These are phyloP conservation scores for Acholoe squamosa DNA, from an alignment of 2,888 invertebrate genomes.

Conservation along the genomic window DNA sequence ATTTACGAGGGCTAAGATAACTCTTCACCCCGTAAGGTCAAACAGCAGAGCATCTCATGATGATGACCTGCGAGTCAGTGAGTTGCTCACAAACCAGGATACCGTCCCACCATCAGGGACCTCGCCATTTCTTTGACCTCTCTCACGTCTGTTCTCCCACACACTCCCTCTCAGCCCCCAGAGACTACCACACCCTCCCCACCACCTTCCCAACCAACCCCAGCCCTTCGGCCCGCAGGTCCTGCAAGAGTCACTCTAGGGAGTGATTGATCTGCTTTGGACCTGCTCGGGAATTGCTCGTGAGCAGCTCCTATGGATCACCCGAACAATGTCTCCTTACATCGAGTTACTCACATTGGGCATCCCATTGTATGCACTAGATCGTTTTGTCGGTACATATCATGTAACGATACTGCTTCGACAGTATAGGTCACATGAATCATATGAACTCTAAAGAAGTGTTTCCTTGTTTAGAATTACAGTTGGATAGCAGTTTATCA, in stretches of 20 bases:
- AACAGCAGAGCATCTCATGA: too few relatives aligned
- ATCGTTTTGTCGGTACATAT: neutral
- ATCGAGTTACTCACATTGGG: neutral
- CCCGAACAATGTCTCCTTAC: neutral
- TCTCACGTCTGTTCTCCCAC: too few relatives aligned
- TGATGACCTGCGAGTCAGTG: too few relatives aligned
- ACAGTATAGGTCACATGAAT: neutral
- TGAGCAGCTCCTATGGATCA: neutral
- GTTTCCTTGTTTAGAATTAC: neutral
- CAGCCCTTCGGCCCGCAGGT: neutral
- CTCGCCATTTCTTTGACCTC: too few relatives aligned
- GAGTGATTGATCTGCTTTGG: conserved; percentile 5
- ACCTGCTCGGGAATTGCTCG: neutral
- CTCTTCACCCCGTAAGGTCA: too few relatives aligned
- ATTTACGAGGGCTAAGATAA: too few relatives aligned
- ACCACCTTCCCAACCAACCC: neutral
- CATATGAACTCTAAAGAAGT: neutral
- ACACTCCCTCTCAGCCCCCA: neutral
- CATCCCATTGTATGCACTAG: neutral
- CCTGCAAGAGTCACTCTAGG: neutral
- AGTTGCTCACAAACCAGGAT: too few relatives aligned
- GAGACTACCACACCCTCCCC: neutral
- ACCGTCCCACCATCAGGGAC: too few relatives aligned
- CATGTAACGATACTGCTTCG: neutral
- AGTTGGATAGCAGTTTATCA: neutral